A percentile compares a stretch with the other conserved stretches of the same genome.
Evolutionary conservation across 1,140 invertebrate species (phyloP).

Genomic region (Ips nitidus): DNA sequence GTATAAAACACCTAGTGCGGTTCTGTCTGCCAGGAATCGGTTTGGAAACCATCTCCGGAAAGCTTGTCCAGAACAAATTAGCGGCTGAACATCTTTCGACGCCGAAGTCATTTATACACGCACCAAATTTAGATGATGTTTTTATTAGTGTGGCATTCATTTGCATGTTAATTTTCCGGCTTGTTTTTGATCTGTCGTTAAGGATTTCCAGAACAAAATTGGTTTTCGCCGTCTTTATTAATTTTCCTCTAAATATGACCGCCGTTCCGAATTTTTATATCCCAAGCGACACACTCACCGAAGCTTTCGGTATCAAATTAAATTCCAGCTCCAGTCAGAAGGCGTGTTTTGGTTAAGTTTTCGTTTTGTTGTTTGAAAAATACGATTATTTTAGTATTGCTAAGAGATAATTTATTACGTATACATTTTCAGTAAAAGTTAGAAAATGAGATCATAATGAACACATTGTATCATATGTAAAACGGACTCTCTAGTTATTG

Average conservation of each 20-base stretch:
- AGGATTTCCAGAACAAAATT: slow-evolving; percentile 37
- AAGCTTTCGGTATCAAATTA: too few species aligned
- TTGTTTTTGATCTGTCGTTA: slow-evolving; percentile 34
- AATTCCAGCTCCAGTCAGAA: too few species aligned
- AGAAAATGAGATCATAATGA: too few species aligned
- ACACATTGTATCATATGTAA: too few species aligned
- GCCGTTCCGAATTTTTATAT: not conserved
- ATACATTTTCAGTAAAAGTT: too few species aligned
- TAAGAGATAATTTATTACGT: too few species aligned
- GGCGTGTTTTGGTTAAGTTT: too few species aligned
- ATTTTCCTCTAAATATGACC: not conserved
- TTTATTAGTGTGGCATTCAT: slow-evolving; percentile 48
- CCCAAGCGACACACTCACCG: too few species aligned
- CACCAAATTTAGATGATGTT: slow-evolving; percentile 48
- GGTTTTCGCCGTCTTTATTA: slow-evolving; percentile 18
- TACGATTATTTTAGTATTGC: too few species aligned
- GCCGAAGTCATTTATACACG: slow-evolving; percentile 46
- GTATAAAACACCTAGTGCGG: too few species aligned
- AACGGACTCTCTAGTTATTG: too few species aligned
- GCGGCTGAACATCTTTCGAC: slow-evolving; percentile 48
- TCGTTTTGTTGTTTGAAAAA: too few species aligned
- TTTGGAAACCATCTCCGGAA: slow-evolving; percentile 7
- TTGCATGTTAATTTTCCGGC: slow-evolving; percentile 46
- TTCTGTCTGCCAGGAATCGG: not conserved
- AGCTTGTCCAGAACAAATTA: slow-evolving; percentile 46